Conservation (phyloP, 2,888 invertebrate species). For the Stegophylla sp. region DNA sequence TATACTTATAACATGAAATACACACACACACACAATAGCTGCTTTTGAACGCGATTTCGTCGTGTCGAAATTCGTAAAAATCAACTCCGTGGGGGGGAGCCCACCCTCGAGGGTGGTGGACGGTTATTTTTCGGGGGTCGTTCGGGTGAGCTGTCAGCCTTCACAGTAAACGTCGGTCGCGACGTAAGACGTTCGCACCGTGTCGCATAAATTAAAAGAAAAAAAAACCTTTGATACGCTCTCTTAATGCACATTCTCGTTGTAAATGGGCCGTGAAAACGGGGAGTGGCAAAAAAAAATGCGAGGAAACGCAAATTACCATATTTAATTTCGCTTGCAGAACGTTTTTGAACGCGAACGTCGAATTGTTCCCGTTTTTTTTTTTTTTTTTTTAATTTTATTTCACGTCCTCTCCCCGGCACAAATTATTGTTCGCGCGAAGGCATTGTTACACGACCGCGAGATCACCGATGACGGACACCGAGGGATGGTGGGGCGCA, state of each 20-base stretch:
- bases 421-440: neutral
- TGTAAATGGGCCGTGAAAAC: constrained; percentile 57
- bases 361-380: constrained; percentile 14
- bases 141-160: constrained; percentile 34
- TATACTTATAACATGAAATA: neutral
- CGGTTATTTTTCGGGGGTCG: constrained; percentile 33
- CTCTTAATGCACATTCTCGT: constrained; percentile 46
- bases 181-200: constrained; percentile 29
- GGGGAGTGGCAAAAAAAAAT: neutral
- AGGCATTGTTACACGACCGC: neutral
- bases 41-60: neutral
- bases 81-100: neutral
- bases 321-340: constrained; percentile 55
- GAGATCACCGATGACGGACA: neutral
- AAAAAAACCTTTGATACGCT: constrained; percentile 54
- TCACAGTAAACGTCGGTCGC: constrained; percentile 45
- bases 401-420: constrained; percentile 5
- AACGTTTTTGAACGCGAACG: constrained; percentile 25
- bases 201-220: constrained; percentile 45
- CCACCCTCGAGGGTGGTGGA: neutral
- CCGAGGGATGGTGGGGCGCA: neutral
- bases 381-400: constrained; percentile 5
- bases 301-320: constrained; percentile 40
- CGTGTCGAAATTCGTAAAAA: neutral
- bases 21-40: neutral